These are phyloP conservation scores for Scortum barcoo DNA, from an alignment of 2,113 vertebrate species.

Conservation along the genomic window DNA sequence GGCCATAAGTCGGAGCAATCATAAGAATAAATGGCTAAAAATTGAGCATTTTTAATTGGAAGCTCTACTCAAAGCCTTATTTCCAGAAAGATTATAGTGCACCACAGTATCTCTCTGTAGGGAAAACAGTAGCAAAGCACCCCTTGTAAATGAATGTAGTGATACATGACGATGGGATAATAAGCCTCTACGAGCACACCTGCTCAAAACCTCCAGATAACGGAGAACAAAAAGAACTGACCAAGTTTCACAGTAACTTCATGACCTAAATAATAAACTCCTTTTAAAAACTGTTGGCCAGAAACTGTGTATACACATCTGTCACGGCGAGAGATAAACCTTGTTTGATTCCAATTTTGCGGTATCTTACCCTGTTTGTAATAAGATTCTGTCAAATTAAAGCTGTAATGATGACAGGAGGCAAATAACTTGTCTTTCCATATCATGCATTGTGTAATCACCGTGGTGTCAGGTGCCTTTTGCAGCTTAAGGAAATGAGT, in stretches of 20 bases:
- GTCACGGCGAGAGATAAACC: constrained; percentile 9
- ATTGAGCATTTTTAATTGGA: constrained; percentile 66
- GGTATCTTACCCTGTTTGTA: constrained; percentile 27
- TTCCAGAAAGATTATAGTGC: constrained; percentile 46
- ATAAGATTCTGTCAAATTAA: constrained; percentile 57
- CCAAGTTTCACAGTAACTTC: constrained; percentile 42
- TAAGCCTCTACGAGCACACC: constrained; percentile 28
- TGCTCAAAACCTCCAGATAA: constrained; percentile 34
- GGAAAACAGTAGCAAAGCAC: constrained; percentile 15
- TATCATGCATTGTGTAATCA: constrained; percentile 33
- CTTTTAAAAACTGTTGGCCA: constrained; percentile 2
- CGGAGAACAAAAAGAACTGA: background rate
- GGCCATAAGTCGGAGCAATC: constrained; percentile 67
- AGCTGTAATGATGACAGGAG: constrained; percentile 32
- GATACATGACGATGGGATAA: constrained; percentile 22
- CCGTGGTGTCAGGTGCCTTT: constrained; percentile 33
- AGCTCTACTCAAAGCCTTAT: constrained; percentile 54
- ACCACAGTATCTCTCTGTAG: background rate
- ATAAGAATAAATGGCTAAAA: constrained; percentile 59
- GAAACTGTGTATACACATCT: background rate
- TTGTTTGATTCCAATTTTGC: constrained; percentile 53
- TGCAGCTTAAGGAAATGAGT: constrained; percentile 50
- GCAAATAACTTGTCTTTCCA: constrained; percentile 36
- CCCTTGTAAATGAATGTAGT: constrained; percentile 8
- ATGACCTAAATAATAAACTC: constrained; percentile 54